phyloP scores from a whole-genome alignment of 2,113 vertebrate genomes.

The Cynoglossus semilaevis region DNA sequence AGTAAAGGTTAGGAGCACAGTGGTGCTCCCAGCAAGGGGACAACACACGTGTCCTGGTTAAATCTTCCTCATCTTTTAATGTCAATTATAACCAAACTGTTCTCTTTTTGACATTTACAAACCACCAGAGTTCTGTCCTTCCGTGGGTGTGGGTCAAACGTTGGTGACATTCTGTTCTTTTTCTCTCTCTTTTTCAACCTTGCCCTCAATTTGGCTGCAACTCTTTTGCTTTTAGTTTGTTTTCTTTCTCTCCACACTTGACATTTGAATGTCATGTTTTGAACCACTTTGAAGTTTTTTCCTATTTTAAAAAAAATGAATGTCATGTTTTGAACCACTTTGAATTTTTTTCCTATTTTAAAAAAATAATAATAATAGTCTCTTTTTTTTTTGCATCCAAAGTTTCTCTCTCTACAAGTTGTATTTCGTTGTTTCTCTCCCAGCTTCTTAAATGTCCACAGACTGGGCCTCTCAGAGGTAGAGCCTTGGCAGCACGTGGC shows the following conservation, averaged over 20 bases:
- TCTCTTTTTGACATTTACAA: constrained; percentile 51
- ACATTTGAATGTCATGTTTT: constrained; percentile 16
- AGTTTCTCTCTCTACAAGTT: too few species aligned
- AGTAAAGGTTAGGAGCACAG: too few species aligned
- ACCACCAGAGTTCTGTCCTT: background rate
- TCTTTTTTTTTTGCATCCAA: background rate
- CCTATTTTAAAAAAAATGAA: too few species aligned
- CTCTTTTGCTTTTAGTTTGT: background rate
- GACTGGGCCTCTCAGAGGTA: too few species aligned
- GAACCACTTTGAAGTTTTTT: too few species aligned
- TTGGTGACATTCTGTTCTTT: background rate
- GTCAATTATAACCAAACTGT: background rate
- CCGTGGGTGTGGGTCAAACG: background rate
- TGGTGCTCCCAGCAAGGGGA: background rate
- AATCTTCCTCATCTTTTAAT: background rate
- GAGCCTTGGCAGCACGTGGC: too few species aligned
- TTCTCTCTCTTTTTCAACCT: constrained; percentile 39
- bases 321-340: too few species aligned
- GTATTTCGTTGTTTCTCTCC: too few species aligned
- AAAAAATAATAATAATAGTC: background rate
- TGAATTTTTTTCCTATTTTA: too few species aligned
- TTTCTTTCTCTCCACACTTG: constrained; percentile 13
- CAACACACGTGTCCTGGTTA: too few species aligned
- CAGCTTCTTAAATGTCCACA: too few species aligned
- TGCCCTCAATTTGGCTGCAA: background rate